These are phyloP conservation scores for Phengaris alcon DNA, from an alignment of 2,888 invertebrate species.

Conservation along the genomic window DNA sequence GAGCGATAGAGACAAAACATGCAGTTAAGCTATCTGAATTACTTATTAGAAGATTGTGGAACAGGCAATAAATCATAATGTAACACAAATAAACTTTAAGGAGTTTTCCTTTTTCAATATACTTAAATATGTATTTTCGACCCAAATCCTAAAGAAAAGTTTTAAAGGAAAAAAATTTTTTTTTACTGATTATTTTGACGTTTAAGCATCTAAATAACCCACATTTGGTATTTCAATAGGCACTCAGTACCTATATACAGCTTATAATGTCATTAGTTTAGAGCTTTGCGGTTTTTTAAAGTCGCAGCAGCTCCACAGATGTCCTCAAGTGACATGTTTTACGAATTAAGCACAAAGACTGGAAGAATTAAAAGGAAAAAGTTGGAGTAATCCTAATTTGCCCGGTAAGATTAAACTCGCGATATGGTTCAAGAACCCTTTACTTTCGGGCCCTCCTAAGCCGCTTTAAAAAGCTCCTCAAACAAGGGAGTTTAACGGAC, in stretches of 20 bases:
- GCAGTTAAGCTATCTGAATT: no score
- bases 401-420: slow-evolving; percentile 70
- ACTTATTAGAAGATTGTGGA: no score
- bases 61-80: no score
- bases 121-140: no score
- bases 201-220: no score
- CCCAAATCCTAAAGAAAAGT: no score
- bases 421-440: slow-evolving; percentile 74
- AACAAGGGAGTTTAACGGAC: slow-evolving; percentile 73
- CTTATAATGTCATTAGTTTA: not conserved
- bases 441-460: slow-evolving; percentile 69
- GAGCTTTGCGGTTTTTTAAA: not conserved
- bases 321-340: slow-evolving; percentile 59
- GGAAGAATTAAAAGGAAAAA: slow-evolving; percentile 66
- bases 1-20: no score
- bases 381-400: slow-evolving; percentile 79
- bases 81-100: no score
- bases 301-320: slow-evolving; percentile 50
- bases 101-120: no score
- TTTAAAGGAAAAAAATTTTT: no score
- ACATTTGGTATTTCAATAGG: not conserved
- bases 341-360: slow-evolving; percentile 70
- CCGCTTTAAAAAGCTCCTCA: slow-evolving; percentile 74
- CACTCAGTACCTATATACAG: not conserved
- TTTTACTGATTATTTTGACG: no score